Base-by-base conservation (phyloP, 1,140 invertebrate genomes). In the Akabosia matsudoensis region DNA sequence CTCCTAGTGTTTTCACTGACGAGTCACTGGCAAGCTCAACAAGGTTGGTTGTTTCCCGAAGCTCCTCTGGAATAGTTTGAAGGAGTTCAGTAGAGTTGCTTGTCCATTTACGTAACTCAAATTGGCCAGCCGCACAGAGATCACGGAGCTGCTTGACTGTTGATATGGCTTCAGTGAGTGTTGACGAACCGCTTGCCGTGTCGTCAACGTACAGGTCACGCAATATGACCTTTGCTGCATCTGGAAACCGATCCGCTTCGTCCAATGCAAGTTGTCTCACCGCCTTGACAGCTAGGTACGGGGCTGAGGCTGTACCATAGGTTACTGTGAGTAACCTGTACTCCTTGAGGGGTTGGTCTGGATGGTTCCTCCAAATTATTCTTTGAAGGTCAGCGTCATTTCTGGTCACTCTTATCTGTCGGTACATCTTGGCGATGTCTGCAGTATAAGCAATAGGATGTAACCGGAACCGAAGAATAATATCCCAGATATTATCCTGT, bases 151-250 rank as follows among this genome's bases (percentile, higher is more conserved):
- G 22, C 0, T 51, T 14, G 18, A 73, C 26, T 0, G 81, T 56
- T 37, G 54, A 26, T 33, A 74, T n/a, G 16, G 78, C 80, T 67
- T 81, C 76, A 24, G 76, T 30, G 4, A 56, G 3, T 10, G 82
- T 24, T 14, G 79, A 61, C 2, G 78, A 52, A 24, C 28, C 61
- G 14, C 56, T 33, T 30, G 83, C 82, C 1, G 86, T 73, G 79
- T 88, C 85, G 74, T 88, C 86, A 3, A 86, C 82, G 76, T 86
- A 88, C 74, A 85, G 85, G 76, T 85, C 83, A 22, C 78, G 79
- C 30, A 51, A 24, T 26, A 85, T 64, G 4, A 82, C 77, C 52
- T 73, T 13, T 56, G 82, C 78, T 16, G 82, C 84, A 31, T 61
- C 10, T n/a, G 83, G 83, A 76, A 74, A 83, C 0, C 64, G 54